phyloP scores from a whole-genome alignment of 2,113 vertebrate genomes.

The Amphiprion ocellaris region DNA sequence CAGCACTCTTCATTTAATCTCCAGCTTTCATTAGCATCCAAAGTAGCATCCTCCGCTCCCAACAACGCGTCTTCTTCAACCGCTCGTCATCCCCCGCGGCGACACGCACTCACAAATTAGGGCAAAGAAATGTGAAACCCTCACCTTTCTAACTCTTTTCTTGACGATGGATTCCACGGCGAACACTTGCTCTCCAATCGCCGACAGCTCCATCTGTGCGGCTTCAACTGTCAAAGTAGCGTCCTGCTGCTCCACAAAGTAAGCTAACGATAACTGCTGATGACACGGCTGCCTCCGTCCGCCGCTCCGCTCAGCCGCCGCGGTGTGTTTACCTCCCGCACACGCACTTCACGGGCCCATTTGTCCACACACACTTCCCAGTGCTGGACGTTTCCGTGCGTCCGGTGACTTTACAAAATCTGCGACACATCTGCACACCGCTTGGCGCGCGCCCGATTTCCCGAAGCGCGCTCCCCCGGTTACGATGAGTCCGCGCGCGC shows the following conservation, averaged over 20 bases:
- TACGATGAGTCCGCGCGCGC: slow-evolving; percentile 41
- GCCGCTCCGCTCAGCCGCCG: slow-evolving; percentile 13
- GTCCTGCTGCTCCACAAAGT: slow-evolving; percentile 43
- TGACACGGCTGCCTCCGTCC: slow-evolving; percentile 11
- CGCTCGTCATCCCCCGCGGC: not conserved
- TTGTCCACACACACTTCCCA: slow-evolving; percentile 54
- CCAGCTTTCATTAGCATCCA: slow-evolving; percentile 40
- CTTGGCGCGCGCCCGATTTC: slow-evolving; percentile 68
- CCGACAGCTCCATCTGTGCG: slow-evolving; percentile 94
- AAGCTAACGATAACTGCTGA: slow-evolving; percentile 34
- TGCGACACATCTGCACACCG: slow-evolving; percentile 88
- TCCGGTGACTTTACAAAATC: slow-evolving; percentile 86
- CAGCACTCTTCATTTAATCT: slow-evolving; percentile 47
- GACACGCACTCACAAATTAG: not conserved
- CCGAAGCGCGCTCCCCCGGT: slow-evolving; percentile 38
- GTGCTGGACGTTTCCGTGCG: slow-evolving; percentile 57
- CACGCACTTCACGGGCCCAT: slow-evolving; percentile 51
- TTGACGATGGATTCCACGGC: slow-evolving; percentile 96
- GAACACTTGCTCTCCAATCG: slow-evolving; percentile 98
- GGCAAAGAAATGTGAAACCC: not conserved
- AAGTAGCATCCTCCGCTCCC: slow-evolving; percentile 43
- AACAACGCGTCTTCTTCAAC: not conserved
- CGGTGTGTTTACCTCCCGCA: slow-evolving; percentile 18
- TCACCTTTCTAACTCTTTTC: slow-evolving; percentile 96
- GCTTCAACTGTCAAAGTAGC: slow-evolving; percentile 56